Evolutionary conservation across 2,797 vertebrate genomes (phyloP).

Genomic region (Sylvilagus floridanus): DNA sequence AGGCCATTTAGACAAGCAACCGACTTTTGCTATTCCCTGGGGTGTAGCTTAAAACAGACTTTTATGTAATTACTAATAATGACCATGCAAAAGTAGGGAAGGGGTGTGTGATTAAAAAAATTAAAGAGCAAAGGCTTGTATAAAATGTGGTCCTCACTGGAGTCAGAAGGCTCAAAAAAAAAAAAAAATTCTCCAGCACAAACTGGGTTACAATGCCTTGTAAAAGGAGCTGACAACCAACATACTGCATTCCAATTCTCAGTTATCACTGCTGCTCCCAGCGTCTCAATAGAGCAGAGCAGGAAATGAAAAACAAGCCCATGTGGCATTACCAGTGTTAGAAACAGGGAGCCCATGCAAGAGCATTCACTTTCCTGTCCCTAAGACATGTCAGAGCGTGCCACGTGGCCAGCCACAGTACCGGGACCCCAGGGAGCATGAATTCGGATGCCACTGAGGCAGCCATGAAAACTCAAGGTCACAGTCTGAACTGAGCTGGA

Average conservation of each 20-base stretch:
- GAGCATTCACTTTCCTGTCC: not conserved
- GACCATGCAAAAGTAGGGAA: not conserved
- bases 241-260: not conserved
- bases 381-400: fast-evolving
- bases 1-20: conserved; percentile 62
- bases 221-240: not conserved
- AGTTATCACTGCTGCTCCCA: not conserved
- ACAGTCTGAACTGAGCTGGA: fast-evolving
- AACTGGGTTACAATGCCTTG: not conserved
- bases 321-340: no score
- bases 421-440: fast-evolving
- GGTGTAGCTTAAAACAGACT: conserved; percentile 20
- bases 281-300: not conserved
- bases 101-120: not conserved
- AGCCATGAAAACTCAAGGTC: not conserved
- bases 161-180: not conserved
- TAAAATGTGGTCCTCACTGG: not conserved
- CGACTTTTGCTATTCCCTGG: conserved; percentile 58
- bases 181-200: not conserved
- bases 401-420: fast-evolving
- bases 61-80: conserved; percentile 61
- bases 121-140: not conserved
- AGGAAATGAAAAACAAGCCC: not conserved
- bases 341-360: not conserved
- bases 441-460: fast-evolving